Evolutionary conservation across 2,797 vertebrate species (phyloP).

Genomic region (Lemur catta): DNA sequence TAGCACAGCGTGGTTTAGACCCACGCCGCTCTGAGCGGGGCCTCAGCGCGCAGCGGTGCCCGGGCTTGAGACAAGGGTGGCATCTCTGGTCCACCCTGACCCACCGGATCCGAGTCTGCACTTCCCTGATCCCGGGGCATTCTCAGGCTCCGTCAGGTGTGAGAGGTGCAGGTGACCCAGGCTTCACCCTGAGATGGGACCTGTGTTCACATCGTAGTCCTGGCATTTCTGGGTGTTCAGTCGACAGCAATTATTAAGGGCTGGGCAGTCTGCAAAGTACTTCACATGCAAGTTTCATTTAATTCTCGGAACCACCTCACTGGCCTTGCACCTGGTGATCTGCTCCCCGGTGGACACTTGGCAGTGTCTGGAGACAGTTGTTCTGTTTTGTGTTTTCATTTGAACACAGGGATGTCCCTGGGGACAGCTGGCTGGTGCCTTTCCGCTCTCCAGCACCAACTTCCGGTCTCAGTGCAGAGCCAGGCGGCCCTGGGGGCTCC

Average conservation of each 20-base stretch:
- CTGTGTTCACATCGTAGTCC: too few species aligned
- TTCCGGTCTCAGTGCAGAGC: not conserved
- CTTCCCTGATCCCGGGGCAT: accelerated
- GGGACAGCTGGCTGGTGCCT: accelerated
- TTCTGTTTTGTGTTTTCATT: not conserved
- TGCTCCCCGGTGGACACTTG: not conserved
- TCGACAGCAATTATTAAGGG: accelerated
- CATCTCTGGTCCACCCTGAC: not conserved
- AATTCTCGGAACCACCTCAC: not conserved
- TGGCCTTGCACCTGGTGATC: too few species aligned
- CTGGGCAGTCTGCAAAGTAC: too few species aligned
- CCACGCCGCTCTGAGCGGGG: not conserved
- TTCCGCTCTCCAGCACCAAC: not conserved
- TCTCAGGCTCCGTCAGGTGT: not conserved
- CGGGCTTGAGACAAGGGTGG: accelerated
- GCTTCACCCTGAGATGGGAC: not conserved
- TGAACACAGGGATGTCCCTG: not conserved
- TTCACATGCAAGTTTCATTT: too few species aligned
- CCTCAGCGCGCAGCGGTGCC: accelerated
- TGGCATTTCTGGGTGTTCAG: not conserved
- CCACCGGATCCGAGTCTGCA: accelerated
- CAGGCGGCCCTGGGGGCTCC: not conserved
- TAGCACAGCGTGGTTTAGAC: not conserved
- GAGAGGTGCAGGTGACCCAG: not conserved
- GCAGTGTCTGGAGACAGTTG: not conserved